Percentiles rank a stretch among this genome's conserved stretches.
Conservation (phyloP, 2,888 invertebrate species). For the Diploptera punctata region DNA sequence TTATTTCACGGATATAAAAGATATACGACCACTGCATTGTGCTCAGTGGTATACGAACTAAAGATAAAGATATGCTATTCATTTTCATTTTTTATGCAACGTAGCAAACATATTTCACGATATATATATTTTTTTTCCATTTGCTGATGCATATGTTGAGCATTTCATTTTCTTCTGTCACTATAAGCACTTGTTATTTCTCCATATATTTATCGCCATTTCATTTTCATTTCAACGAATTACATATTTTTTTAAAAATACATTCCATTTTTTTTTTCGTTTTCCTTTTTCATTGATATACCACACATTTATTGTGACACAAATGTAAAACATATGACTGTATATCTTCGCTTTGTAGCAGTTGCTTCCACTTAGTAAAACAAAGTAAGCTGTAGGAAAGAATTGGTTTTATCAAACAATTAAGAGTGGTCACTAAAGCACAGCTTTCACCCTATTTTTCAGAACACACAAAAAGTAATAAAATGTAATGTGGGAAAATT, state of each 20-base stretch:
- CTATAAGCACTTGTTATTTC: conserved; percentile 4
- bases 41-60: conserved; percentile 47
- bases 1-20: conserved; percentile 15
- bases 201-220: conserved; percentile 16
- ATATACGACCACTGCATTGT: conserved; percentile 48
- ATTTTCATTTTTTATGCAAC: too few species aligned
- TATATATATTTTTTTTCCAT: conserved; percentile 6
- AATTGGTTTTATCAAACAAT: conserved; percentile 33
- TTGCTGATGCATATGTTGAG: conserved; percentile 1
- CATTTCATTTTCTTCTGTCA: conserved; percentile 30
- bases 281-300: conserved; percentile 24
- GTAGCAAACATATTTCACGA: too few species aligned
- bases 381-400: conserved; percentile 37
- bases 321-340: conserved; percentile 29
- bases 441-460: neutral
- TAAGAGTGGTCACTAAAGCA: conserved; percentile 3
- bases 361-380: conserved; percentile 29
- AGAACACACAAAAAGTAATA: too few species aligned
- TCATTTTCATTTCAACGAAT: neutral
- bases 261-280: conserved; percentile 21
- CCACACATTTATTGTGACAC: conserved; percentile 25
- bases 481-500: too few species aligned
- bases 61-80: conserved; percentile 9
- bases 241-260: conserved; percentile 26
- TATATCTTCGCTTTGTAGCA: conserved; percentile 27